These are phyloP conservation scores for Aeoliscus strigatus DNA, from an alignment of 2,797 vertebrate genomes.

Conservation along the genomic window DNA sequence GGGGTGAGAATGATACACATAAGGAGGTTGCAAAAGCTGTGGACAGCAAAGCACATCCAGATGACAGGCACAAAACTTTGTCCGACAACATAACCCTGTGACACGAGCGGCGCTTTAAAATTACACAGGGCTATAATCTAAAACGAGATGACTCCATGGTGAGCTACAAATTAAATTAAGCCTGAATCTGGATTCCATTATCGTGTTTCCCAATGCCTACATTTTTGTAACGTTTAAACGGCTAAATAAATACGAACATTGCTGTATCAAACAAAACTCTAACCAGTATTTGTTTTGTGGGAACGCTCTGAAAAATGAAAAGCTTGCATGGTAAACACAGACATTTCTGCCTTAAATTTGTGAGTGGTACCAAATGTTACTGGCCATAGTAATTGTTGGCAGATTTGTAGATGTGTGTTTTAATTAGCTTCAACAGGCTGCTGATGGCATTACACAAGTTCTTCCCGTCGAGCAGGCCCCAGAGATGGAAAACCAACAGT, in stretches of 20 bases:
- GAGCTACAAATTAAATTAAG: constrained; percentile 80
- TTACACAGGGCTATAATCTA: constrained; percentile 74
- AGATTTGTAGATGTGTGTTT: constrained; percentile 75
- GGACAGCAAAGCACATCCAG: constrained; percentile 73
- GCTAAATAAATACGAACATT: constrained; percentile 73
- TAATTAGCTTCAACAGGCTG: constrained; percentile 72
- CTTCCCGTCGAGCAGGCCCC: constrained; percentile 51
- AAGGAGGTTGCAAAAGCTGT: constrained; percentile 54
- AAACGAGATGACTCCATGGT: constrained; percentile 69
- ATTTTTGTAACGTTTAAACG: constrained; percentile 75
- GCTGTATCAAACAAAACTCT: constrained; percentile 68
- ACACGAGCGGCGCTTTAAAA: constrained; percentile 53
- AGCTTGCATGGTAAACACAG: constrained; percentile 72
- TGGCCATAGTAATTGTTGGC: constrained; percentile 69
- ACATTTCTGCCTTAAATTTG: constrained; percentile 64
- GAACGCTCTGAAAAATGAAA: constrained; percentile 72
- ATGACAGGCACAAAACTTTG: constrained; percentile 60
- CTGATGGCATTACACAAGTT: constrained; percentile 61
- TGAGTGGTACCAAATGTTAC: constrained; percentile 69
- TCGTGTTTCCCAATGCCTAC: constrained; percentile 70
- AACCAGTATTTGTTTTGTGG: constrained; percentile 77
- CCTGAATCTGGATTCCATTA: constrained; percentile 75
- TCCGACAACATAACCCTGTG: constrained; percentile 59
- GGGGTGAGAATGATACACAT: constrained; percentile 53
- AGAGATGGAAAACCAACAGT: constrained; percentile 53